phyloP scores from a whole-genome alignment of 2,113 vertebrate species.

The Pteronura brasiliensis region DNA sequence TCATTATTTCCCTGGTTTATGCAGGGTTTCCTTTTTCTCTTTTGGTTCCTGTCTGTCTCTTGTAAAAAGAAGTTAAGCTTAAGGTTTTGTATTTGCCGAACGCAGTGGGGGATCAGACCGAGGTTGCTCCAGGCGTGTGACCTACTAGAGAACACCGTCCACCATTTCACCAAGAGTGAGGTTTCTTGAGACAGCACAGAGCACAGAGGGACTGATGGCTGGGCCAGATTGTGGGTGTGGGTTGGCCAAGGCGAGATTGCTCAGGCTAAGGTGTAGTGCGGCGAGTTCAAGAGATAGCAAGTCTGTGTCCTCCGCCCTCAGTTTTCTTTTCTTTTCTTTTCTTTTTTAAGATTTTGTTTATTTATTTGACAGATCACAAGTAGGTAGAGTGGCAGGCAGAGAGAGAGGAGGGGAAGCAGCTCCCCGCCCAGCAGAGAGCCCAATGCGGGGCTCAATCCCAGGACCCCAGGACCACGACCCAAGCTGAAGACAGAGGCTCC shows the following conservation, averaged over 20 bases:
- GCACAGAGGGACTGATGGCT: neutral
- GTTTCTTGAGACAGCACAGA: neutral
- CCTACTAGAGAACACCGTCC: neutral
- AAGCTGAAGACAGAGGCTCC: too few species aligned
- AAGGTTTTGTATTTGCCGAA: neutral
- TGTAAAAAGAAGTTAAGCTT: conserved; percentile 39
- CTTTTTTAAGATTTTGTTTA: too few species aligned
- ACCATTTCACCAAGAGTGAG: neutral
- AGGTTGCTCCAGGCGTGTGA: neutral
- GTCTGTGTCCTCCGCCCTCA: neutral
- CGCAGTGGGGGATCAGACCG: neutral
- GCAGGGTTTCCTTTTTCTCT: neutral
- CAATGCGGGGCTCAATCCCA: too few species aligned
- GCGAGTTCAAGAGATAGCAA: neutral
- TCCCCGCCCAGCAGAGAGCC: too few species aligned
- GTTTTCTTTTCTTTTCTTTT: neutral
- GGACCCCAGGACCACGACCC: too few species aligned
- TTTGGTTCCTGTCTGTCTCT: conserved; percentile 33
- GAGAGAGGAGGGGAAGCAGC: too few species aligned
- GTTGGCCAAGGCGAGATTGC: neutral
- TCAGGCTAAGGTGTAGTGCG: neutral
- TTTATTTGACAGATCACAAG: too few species aligned
- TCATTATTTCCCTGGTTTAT: neutral
- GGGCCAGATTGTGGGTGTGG: too few species aligned
- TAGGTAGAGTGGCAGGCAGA: too few species aligned